Base-by-base conservation (phyloP, 2,113 vertebrate genomes). In the Columba livia region DNA sequence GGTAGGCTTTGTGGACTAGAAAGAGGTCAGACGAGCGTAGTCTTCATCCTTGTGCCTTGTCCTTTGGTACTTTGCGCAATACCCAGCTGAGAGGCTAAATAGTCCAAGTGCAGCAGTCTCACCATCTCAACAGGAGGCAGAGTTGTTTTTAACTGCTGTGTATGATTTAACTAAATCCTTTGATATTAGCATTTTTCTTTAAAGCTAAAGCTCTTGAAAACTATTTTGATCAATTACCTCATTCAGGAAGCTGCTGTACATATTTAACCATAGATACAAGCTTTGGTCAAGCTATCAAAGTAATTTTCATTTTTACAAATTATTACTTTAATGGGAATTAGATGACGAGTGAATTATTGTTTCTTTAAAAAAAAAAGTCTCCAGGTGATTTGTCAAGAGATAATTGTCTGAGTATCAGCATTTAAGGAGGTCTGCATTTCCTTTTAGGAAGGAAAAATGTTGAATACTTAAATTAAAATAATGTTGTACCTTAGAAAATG, bases 251-350 rank as follows among this genome's bases (percentile, higher is more conserved):
- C 80, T 90, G 40, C 88, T 90, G 70, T 90, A 90, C 70, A 15
- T 88, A 82, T 81, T 94, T 95, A 88, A 79, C 88, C 57, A 75
- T 78, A 79, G 85, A 78, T 64, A 62, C 65, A 85, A 80, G 83
- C 65, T 90, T 93, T 94, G 94, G 93, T 85, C 92, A 90, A 90
- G 73, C 82, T 94, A 89, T 86, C 85, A 81, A 72, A 93, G 90
- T 86, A 6, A 89, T 93, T 89, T 93, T 94, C 75, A 21, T 79
- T 95, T 90, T 94, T 95, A 92, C 77, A 95, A 94, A 89, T 94
- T 95, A 95, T 94, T 81, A 40, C 77, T 95, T 79, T 96, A 96
- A 97, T 97, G 92, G 93, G 96, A 94, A 93, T 96, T 96, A 94
- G 90, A 97, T 94, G 93, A 94, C 2, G 53, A 96, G 31, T 84